Percentiles rank a stretch among this genome's conserved stretches.
These are phyloP conservation scores for Heteractis magnifica DNA, from an alignment of 92 coral and sea anemone species.

Conservation along the genomic window DNA sequence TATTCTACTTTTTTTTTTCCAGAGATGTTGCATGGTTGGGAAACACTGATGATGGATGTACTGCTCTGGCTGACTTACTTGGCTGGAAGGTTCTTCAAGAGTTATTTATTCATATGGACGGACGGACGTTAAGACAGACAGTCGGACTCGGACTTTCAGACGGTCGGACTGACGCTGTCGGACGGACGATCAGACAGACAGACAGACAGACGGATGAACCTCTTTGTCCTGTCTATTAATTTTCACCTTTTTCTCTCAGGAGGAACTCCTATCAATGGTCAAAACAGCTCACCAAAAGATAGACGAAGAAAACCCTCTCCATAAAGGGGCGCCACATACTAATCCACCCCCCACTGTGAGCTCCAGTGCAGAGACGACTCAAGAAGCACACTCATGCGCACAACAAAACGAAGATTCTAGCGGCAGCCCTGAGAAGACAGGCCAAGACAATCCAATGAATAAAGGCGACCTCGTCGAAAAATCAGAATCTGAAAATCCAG, in stretches of 20 bases:
- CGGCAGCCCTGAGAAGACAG: neutral
- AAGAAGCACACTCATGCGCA: neutral
- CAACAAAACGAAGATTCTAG: neutral
- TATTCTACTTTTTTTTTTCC: slow-evolving; percentile 7
- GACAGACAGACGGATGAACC: neutral
- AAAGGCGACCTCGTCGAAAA: neutral
- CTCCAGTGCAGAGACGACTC: neutral
- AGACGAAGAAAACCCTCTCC: slow-evolving; percentile 36
- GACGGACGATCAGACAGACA: neutral
- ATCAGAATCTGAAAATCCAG: neutral
- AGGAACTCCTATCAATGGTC: slow-evolving; percentile 64
- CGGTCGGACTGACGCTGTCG: neutral
- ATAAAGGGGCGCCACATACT: neutral
- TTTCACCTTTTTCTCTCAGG: slow-evolving; percentile 38
- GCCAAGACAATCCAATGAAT: neutral
- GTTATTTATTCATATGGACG: neutral
- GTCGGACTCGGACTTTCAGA: neutral
- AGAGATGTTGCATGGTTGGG: slow-evolving; percentile 98
- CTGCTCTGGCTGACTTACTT: slow-evolving; percentile 84
- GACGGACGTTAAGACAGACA: neutral
- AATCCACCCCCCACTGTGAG: neutral
- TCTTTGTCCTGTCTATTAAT: neutral
- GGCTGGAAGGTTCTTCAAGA: slow-evolving; percentile 84
- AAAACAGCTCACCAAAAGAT: slow-evolving; percentile 63
- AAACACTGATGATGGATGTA: slow-evolving; percentile 89